phyloP scores from a whole-genome alignment of 2,797 vertebrate species.

The Myotis pilosus region DNA sequence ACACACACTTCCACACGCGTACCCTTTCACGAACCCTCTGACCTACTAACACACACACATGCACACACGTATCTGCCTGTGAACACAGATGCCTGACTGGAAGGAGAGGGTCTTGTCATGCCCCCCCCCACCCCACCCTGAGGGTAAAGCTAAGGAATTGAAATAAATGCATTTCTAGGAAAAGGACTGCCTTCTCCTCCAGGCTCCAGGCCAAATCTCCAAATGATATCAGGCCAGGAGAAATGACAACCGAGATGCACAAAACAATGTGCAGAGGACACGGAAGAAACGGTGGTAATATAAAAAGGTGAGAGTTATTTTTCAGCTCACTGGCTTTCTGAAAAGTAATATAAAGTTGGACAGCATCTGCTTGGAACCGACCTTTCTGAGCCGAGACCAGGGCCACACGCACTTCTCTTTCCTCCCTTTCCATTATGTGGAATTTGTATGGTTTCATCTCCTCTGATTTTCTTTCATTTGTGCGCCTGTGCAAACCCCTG shows the following conservation, averaged over 20 bases:
- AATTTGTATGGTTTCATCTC: constrained; percentile 79
- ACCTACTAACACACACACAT: no score
- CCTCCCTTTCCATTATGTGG: constrained; percentile 76
- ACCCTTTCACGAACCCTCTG: not conserved
- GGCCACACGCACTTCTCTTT: constrained; percentile 69
- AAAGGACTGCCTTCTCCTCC: constrained; percentile 42
- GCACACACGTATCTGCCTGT: not conserved
- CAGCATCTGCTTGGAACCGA: constrained; percentile 70
- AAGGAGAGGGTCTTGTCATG: not conserved
- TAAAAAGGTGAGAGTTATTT: constrained; percentile 78
- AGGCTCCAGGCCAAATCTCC: constrained; percentile 70
- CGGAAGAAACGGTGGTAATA: constrained; percentile 75
- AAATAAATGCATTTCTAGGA: constrained; percentile 45
- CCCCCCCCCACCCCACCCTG: no score
- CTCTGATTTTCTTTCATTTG: constrained; percentile 75
- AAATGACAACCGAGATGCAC: constrained; percentile 72
- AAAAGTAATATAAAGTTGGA: constrained; percentile 80
- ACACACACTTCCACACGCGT: fast-evolving
- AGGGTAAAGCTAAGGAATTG: not conserved
- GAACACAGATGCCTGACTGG: not conserved
- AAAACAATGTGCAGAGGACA: constrained; percentile 76
- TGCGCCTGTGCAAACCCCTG: constrained; percentile 63
- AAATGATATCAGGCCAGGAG: constrained; percentile 73
- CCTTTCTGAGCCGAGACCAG: constrained; percentile 77
- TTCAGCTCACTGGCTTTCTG: constrained; percentile 81